These are phyloP conservation scores for Mythimna ferrago DNA, from an alignment of 2,888 invertebrate species.

Conservation along the genomic window DNA sequence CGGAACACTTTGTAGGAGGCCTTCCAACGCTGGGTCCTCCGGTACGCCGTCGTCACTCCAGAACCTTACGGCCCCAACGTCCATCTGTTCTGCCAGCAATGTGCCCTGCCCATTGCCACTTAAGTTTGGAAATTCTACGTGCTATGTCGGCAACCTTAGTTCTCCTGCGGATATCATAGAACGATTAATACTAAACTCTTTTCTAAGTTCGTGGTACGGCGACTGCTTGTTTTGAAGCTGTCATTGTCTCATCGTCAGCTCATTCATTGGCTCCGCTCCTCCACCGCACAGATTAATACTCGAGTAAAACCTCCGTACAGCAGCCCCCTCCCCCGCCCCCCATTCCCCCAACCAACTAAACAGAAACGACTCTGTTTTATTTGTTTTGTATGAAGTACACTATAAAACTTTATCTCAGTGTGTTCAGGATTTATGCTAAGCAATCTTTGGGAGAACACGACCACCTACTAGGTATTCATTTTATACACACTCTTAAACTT, in stretches of 20 bases:
- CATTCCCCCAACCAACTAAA: slow-evolving; percentile 24
- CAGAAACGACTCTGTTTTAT: slow-evolving; percentile 29
- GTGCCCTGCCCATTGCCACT: no score
- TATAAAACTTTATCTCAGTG: slow-evolving; percentile 43
- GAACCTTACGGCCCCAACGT: no score
- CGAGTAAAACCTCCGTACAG: slow-evolving; percentile 36
- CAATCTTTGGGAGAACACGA: slow-evolving; percentile 8
- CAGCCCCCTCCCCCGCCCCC: background rate
- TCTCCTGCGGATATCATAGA: no score
- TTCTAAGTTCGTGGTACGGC: background rate
- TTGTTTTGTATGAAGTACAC: slow-evolving; percentile 34
- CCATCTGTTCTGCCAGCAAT: no score
- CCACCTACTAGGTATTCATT: slow-evolving; percentile 14
- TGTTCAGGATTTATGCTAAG: slow-evolving; percentile 39
- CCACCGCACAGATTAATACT: slow-evolving; percentile 48
- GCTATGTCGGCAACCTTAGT: no score
- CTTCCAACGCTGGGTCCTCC: no score
- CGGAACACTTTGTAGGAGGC: no score
- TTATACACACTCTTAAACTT: background rate
- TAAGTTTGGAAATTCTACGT: no score
- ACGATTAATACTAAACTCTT: background rate
- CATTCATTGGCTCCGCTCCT: slow-evolving; percentile 49
- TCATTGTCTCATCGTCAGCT: slow-evolving; percentile 43
- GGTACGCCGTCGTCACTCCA: no score
- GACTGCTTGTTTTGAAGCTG: slow-evolving; percentile 35